A percentile compares a stretch with the other conserved stretches of the same genome.
phyloP scores from a whole-genome alignment of 2,888 invertebrate genomes.

The Lasius platythorax region DNA sequence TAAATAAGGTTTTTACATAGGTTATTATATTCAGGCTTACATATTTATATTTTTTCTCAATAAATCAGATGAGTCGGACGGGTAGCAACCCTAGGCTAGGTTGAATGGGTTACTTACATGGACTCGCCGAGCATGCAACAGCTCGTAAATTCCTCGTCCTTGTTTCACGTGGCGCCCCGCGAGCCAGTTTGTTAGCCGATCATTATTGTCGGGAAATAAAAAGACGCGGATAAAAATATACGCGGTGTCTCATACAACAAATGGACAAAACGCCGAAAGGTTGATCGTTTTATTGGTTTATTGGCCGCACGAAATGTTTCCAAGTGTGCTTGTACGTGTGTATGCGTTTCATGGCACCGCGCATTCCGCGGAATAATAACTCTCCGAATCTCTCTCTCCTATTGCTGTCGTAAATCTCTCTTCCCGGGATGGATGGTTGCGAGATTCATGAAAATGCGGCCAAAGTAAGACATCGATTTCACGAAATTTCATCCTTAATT shows the following conservation, averaged over 20 bases:
- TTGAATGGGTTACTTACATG: background rate
- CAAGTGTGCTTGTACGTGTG: background rate
- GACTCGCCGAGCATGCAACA: constrained; percentile 47
- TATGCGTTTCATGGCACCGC: constrained; percentile 1
- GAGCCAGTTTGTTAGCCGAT: constrained; percentile 67
- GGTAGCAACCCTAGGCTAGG: constrained; percentile 13
- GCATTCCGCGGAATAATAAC: constrained; percentile 33
- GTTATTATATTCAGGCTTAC: background rate
- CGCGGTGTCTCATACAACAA: constrained; percentile 15
- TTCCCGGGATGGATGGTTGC: background rate
- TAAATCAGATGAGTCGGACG: constrained; percentile 16
- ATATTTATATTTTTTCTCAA: constrained; percentile 15
- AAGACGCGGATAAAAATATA: constrained; percentile 3
- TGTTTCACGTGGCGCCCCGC: constrained; percentile 63
- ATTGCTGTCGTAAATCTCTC: constrained; percentile 33
- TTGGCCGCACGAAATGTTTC: constrained; percentile 34
- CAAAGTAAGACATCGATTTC: background rate
- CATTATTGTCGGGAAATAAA: constrained; percentile 54
- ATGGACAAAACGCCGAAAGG: constrained; percentile 60
- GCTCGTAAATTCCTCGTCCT: constrained; percentile 71
- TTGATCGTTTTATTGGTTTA: constrained; percentile 72
- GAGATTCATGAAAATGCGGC: constrained; percentile 19
- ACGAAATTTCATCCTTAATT: constrained; percentile 12
- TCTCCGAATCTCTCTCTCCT: constrained; percentile 2
- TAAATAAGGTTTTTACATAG: background rate